phyloP scores from a whole-genome alignment of 2,888 invertebrate species.

The Metallyticus violacea region DNA sequence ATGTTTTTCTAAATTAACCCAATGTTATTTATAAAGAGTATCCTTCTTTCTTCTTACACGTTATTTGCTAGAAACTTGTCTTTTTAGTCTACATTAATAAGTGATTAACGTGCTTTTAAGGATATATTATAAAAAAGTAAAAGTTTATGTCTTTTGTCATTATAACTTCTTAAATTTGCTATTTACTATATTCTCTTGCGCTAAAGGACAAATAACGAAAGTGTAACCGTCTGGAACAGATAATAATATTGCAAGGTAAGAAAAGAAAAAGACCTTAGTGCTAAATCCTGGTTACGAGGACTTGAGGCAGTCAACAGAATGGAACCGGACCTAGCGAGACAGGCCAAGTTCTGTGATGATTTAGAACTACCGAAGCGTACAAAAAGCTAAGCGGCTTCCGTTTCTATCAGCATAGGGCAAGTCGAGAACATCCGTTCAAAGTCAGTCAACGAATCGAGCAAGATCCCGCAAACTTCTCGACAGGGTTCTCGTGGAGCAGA shows the following conservation, averaged over 20 bases:
- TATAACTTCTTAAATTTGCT: too few relatives aligned
- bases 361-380: not conserved
- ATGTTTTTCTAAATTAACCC: too few relatives aligned
- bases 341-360: not conserved
- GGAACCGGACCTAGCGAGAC: not conserved
- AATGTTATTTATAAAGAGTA: too few relatives aligned
- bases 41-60: too few relatives aligned
- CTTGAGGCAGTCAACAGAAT: not conserved
- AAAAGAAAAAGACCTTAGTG: not conserved
- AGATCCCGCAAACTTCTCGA: too few relatives aligned
- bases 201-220: not conserved
- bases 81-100: too few relatives aligned
- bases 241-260: not conserved
- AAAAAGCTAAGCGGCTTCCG: conserved; percentile 3
- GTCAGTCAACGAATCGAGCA: not conserved
- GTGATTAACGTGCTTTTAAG: too few relatives aligned
- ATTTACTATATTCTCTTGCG: not conserved
- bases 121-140: too few relatives aligned
- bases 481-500: too few relatives aligned
- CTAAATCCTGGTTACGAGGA: not conserved
- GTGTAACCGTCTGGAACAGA: not conserved
- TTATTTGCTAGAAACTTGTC: too few relatives aligned
- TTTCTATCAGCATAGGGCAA: not conserved
- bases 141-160: too few relatives aligned
- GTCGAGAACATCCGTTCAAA: not conserved